Evolutionary conservation across 2,888 invertebrate genomes (phyloP), one percentile per base, ranked within the genome.

Genomic region (Allophyes oxyacanthae): DNA sequence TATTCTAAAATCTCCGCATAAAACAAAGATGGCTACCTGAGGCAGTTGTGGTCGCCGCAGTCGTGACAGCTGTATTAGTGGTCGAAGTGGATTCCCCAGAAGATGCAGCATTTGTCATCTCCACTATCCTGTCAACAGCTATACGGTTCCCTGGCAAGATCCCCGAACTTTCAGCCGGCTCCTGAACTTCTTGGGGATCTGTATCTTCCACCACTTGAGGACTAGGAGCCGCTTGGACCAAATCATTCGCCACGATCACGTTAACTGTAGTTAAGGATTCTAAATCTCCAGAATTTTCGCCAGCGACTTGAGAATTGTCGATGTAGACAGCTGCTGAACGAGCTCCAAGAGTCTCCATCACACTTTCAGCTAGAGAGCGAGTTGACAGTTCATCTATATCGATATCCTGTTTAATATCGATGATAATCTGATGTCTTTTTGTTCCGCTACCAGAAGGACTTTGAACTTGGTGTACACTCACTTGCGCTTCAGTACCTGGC

Each of bases 391-490:
- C 94, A 68, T 94, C 92, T 15, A 94, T 94, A 57, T 94, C 94
- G 38, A 94, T 91, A 42, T 94, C 94, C 61, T 94, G 94, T 64
- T 94, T 94, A 8, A 94, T 94, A 56, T 94, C 94, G 33, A 94
- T 94, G 44, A 94, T 94, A 34, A 94, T 94, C 70, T 94, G 94
- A 55, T 94, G 94, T 0, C 92, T 82, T 58, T 94, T 94, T 9
- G 82, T 84, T 6, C 93, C 92, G 33, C 89, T 87, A 0, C 92
- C 92, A 0, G 89, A 80, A 0, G 92, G 87, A 20, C 84, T 88
- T 50, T 90, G 89, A 13, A 92, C 89, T 54, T 94, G 93, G 51
- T 94, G 94, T 0, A 94, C 93, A 82, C 93, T 92, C 25, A 94
- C 93, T 61, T 92, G 92, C 0, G 94, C 92, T 34, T 94, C 93